Evolutionary conservation across 2,888 invertebrate genomes (phyloP).

Genomic region (Apoda limacodes): DNA sequence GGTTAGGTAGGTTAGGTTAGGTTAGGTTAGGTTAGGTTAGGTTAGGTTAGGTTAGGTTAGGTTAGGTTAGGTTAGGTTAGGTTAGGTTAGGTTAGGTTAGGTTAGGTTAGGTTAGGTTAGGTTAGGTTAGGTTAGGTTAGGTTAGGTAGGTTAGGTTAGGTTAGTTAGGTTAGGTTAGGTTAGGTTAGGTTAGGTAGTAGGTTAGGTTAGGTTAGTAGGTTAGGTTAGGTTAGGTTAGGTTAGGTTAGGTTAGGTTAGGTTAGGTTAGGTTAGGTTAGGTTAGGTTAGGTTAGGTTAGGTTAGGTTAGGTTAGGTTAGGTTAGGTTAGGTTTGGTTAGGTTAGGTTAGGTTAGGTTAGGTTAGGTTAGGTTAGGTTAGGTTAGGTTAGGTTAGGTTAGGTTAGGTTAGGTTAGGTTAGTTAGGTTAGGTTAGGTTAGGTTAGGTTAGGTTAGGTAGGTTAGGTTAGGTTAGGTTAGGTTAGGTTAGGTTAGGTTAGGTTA

Average conservation of each 20-base stretch:
- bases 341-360: slow-evolving; percentile 12
- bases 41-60: slow-evolving; percentile 11
- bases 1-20: too few species aligned
- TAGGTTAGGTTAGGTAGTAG: slow-evolving; percentile 12
- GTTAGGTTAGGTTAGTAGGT: too few species aligned
- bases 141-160: too few species aligned
- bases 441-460: too few species aligned
- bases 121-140: slow-evolving; percentile 12
- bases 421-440: too few species aligned
- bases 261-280: slow-evolving; percentile 16
- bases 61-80: slow-evolving; percentile 14
- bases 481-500: slow-evolving; percentile 8
- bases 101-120: slow-evolving; percentile 12
- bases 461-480: slow-evolving; percentile 10
- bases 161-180: slow-evolving; percentile 14
- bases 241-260: slow-evolving; percentile 13
- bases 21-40: slow-evolving; percentile 9
- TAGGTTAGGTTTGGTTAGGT: slow-evolving; percentile 7
- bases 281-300: slow-evolving; percentile 13
- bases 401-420: slow-evolving; percentile 11
- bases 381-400: slow-evolving; percentile 8
- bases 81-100: slow-evolving; percentile 12
- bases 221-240: slow-evolving; percentile 11
- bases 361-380: slow-evolving; percentile 12
- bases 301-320: slow-evolving; percentile 10